These are phyloP conservation scores for Dicerorhinus sumatrensis DNA, from an alignment of 2,113 vertebrate species.

Conservation along the genomic window DNA sequence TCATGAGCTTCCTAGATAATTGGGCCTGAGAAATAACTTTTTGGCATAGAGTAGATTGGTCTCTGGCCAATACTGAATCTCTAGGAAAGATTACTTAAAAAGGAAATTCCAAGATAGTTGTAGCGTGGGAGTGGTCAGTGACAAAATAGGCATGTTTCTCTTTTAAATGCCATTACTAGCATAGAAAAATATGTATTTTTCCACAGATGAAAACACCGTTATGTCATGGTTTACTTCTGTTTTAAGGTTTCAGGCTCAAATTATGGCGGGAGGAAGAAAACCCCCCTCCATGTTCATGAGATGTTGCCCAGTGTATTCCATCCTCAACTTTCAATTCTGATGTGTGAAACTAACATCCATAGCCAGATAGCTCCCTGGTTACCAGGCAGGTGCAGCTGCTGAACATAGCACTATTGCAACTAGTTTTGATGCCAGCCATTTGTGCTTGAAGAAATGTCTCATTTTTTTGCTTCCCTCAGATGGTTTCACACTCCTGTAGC, in stretches of 20 bases:
- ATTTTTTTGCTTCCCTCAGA: conserved; percentile 59
- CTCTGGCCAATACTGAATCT: conserved; percentile 54
- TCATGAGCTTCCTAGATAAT: conserved; percentile 62
- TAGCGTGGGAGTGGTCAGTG: conserved; percentile 9
- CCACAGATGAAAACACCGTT: conserved; percentile 6
- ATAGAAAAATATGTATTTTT: conserved; percentile 36
- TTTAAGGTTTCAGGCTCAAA: conserved; percentile 22
- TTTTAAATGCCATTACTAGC: conserved; percentile 42
- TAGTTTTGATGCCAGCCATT: conserved; percentile 71
- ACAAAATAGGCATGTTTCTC: conserved; percentile 39
- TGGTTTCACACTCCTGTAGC: conserved; percentile 62
- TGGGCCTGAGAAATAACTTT: conserved; percentile 53
- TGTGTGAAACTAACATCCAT: conserved; percentile 52
- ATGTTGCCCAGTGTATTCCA: conserved; percentile 32
- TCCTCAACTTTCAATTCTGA: conserved; percentile 57
- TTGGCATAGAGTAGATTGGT: conserved; percentile 52
- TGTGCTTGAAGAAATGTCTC: conserved; percentile 70
- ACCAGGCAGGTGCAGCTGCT: conserved; percentile 63
- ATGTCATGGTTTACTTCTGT: not conserved
- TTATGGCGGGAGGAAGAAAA: conserved; percentile 28
- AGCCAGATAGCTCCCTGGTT: conserved; percentile 57
- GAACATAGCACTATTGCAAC: conserved; percentile 19
- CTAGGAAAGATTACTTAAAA: conserved; percentile 60
- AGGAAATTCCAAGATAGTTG: conserved; percentile 50
- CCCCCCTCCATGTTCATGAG: conserved; percentile 32